Base-by-base conservation (phyloP, 2,113 vertebrate species). In the Cercocebus atys region DNA sequence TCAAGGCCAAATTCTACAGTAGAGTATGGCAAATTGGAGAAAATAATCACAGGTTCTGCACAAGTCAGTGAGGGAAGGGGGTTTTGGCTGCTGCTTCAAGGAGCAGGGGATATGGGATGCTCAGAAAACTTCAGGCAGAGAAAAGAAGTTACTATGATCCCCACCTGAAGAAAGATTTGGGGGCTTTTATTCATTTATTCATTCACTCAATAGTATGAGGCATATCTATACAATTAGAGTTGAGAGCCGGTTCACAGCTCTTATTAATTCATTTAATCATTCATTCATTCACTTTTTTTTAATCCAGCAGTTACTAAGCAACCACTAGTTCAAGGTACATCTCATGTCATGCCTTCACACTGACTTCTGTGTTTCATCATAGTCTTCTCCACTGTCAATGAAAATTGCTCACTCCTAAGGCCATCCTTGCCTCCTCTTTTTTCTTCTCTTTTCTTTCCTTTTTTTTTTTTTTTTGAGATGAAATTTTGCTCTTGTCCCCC, bases 1-100 rank as follows among this genome's bases (percentile, higher is more conserved):
- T 97, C 73, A 83, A 94, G 85, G 57, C 27, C 72, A 93, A 95
- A 76, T 93, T 40, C n/a, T 78, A 84, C 45, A 76, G 20, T 70
- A 90, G 50, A 76, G 25, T 64, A 90, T 72, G 47, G 76, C 52
- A 96, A 76, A 87, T 38, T 86, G 35, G 11, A 90, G 40, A 81
- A 92, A 94, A 79, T 57, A 47, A 84, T 81, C 30, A 61, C 23
- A 88, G 79, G 55, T 55, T 75, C 52, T 89, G 25, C 32, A 81
- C 10, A 59, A 92, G 40, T n/a, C 16, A n/a, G 18, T 45, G 20
- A 20, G 38, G 43, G 80, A 45, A 52, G 14, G 3, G 18, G 9
- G 18, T 20, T 59, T 70, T 25, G 35, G 12, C 30, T 78, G 10
- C 45, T 30, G 0, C 59, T 78, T 88, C 11, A 95, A 94, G 72